Evolutionary conservation across 2,888 invertebrate genomes (phyloP), one percentile per base, ranked within the genome.

Genomic region (Ceraclea dissimilis): DNA sequence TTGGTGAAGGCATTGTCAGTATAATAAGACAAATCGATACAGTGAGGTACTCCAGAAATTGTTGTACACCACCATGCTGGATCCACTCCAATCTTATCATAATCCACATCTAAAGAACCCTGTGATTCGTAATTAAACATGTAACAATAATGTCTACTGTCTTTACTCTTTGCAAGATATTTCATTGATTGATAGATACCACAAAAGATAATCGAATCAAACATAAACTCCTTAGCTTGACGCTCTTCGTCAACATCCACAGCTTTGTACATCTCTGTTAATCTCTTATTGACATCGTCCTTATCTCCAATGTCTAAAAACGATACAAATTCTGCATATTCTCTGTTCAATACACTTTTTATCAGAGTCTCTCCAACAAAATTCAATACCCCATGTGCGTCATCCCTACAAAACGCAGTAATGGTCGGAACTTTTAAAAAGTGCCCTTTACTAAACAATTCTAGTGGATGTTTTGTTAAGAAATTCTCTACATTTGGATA

Each of bases 391-490:
- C 75, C 70, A 1, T 80, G 61, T 0, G 80, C 82, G 67, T 82
- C 82, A 0, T 75, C 77, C 0, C 79, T 78, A 52, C 76, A 81
- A 1, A 80, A 66, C 0, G 82, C 81, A 62, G 79, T 70, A 2
- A 82, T 71, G 0, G 74, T 66, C 1, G 82, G 80, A 2, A 79
- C 75, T 0, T 74, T 69, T 18, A 75, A 66, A 26, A 72, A 71
- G 39, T 67, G 66, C 13, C 70, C 71, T 51, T 65, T 64, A 56
- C 69, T 69, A 11, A 80, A 54, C 10, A 78, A 68, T 47, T 78
- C 62, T 64, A 82, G 50, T 66, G 85, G 65, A 63, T 70, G 49
- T 74, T 74, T 0, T 10, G 19, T n/a, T 10, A 57, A 21, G 34
- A 60, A 60, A 20, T 53, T n/a, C n/a, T 57, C 31, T 5, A 57